Evolutionary conservation across 2,888 invertebrate species (phyloP).

Genomic region (Papilio gigon): DNA sequence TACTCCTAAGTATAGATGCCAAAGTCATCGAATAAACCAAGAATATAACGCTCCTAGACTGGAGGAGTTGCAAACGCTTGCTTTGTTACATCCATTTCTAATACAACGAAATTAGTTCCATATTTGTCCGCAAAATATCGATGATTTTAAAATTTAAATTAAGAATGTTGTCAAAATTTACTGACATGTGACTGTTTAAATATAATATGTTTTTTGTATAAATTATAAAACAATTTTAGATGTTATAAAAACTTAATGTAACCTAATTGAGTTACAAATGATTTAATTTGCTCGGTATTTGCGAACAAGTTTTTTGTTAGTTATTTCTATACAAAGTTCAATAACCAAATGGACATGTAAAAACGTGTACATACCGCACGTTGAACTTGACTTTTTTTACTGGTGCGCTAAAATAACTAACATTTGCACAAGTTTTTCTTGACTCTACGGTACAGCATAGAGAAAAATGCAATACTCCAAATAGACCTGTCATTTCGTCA

Average conservation of each 20-base stretch:
- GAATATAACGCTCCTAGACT: too few relatives aligned
- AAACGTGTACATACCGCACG: slow-evolving; percentile 16
- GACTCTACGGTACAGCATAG: neutral
- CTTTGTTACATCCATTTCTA: too few relatives aligned
- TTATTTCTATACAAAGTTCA: slow-evolving; percentile 23
- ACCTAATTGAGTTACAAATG: slow-evolving; percentile 25
- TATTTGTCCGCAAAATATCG: too few relatives aligned
- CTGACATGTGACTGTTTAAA: neutral
- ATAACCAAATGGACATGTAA: slow-evolving; percentile 8
- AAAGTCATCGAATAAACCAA: neutral
- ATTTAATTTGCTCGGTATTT: slow-evolving; percentile 27
- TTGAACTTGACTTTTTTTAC: slow-evolving; percentile 10
- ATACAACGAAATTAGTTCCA: too few relatives aligned
- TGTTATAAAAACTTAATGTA: slow-evolving; percentile 38
- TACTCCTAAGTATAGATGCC: neutral
- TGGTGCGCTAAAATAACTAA: slow-evolving; percentile 10
- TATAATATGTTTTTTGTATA: neutral
- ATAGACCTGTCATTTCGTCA: neutral
- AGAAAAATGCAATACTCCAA: neutral
- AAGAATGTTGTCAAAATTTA: too few relatives aligned
- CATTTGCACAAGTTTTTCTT: slow-evolving; percentile 16
- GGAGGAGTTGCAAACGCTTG: too few relatives aligned
- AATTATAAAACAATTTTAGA: slow-evolving; percentile 6
- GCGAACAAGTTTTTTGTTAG: slow-evolving; percentile 14
- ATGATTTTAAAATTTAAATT: too few relatives aligned